Conservation (phyloP, 2,113 vertebrate species). For the Phrynosoma blainvillii region DNA sequence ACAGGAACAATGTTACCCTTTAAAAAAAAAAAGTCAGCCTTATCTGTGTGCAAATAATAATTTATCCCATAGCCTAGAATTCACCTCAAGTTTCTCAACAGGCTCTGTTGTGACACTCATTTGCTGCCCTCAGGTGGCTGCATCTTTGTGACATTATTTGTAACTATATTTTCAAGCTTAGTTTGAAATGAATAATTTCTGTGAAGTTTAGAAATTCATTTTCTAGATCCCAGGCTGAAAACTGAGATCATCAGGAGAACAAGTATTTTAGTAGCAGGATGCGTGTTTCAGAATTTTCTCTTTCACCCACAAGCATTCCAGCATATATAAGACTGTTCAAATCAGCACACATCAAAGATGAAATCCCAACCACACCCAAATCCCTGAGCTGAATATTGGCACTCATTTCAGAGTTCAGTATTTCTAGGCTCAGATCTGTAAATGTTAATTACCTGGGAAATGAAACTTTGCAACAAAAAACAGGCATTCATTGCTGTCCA, state of each 20-base stretch:
- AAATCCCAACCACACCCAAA: neutral
- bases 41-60: neutral
- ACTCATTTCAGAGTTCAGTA: neutral
- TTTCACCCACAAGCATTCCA: neutral
- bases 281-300: neutral
- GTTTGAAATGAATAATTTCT: neutral
- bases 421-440: neutral
- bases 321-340: neutral
- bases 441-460: neutral
- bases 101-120: neutral
- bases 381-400: neutral
- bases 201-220: neutral
- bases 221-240: neutral
- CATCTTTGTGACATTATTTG: slow-evolving; percentile 5
- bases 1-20: neutral
- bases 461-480: neutral
- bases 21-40: neutral
- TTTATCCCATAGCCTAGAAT: neutral
- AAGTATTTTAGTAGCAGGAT: neutral
- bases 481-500: neutral
- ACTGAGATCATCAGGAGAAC: neutral
- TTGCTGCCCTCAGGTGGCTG: slow-evolving; percentile 21
- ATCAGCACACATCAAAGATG: neutral
- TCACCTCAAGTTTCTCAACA: neutral
- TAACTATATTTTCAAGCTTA: neutral